A percentile compares a stretch with the other conserved stretches of the same genome.
phyloP scores from a whole-genome alignment of 1,140 invertebrate species.

The Bathynomus jamesi region DNA sequence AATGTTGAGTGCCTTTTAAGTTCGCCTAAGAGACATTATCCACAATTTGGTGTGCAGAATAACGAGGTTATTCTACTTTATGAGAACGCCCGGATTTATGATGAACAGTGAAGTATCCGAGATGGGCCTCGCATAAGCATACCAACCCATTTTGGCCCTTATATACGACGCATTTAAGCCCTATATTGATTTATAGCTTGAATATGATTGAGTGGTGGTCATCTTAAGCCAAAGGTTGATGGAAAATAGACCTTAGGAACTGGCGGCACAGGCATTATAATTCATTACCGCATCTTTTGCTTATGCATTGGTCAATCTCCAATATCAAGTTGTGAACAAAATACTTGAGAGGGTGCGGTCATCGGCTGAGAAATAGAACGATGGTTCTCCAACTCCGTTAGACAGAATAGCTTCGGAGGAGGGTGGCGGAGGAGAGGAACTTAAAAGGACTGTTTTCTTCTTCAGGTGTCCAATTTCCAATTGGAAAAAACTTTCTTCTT shows the following conservation, averaged over 20 bases:
- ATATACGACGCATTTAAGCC: constrained; percentile 14
- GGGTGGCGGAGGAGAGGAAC: constrained; percentile 3
- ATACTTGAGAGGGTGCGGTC: constrained; percentile 35
- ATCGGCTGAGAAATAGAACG: constrained; percentile 29
- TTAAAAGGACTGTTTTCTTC: not conserved
- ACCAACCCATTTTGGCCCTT: constrained; percentile 24
- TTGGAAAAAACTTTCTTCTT: not conserved
- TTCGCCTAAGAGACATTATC: constrained; percentile 27
- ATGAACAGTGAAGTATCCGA: constrained; percentile 36
- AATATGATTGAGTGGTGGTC: constrained; percentile 31
- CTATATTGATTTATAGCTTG: constrained; percentile 26
- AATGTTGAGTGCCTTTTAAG: constrained; percentile 12
- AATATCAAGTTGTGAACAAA: constrained; percentile 36
- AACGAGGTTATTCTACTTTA: constrained; percentile 36
- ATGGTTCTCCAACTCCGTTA: constrained; percentile 24
- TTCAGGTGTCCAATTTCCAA: not conserved
- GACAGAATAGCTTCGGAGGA: constrained; percentile 24
- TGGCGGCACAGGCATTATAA: not conserved
- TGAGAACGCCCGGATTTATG: constrained; percentile 34
- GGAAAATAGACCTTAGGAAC: constrained; percentile 9
- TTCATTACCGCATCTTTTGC: constrained; percentile 15
- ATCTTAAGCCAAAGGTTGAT: constrained; percentile 11
- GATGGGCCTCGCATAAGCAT: constrained; percentile 27
- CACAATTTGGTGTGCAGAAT: constrained; percentile 14
- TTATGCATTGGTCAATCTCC: constrained; percentile 36